These are phyloP conservation scores for Abscondita cerata DNA, from an alignment of 2,888 invertebrate species.

Conservation along the genomic window DNA sequence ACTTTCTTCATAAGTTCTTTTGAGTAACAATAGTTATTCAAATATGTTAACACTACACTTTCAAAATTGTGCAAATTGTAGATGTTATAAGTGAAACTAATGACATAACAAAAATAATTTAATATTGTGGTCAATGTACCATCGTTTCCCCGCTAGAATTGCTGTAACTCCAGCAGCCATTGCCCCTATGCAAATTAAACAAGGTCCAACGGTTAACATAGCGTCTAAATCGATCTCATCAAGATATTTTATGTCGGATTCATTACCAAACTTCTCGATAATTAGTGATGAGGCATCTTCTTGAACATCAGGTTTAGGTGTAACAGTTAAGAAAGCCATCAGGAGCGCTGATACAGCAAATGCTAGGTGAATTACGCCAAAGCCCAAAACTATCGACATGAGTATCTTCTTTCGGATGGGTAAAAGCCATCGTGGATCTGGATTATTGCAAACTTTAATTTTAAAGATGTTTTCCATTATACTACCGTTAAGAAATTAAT, in stretches of 20 bases:
- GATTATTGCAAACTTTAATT: conserved; percentile 70
- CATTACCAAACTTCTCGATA: too few species aligned
- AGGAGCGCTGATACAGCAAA: conserved; percentile 66
- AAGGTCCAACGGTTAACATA: conserved; percentile 59
- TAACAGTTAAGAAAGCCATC: conserved; percentile 61
- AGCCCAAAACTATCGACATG: conserved; percentile 70
- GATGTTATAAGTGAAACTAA: conserved; percentile 61
- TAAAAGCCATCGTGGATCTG: conserved; percentile 65
- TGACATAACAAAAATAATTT: conserved; percentile 67
- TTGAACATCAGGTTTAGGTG: conserved; percentile 11
- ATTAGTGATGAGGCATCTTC: too few species aligned
- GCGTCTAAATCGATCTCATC: conserved; percentile 41
- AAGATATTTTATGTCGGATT: neutral
- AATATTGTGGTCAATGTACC: conserved; percentile 73
- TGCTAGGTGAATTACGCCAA: conserved; percentile 68
- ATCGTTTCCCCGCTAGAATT: conserved; percentile 67
- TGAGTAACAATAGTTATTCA: conserved; percentile 24
- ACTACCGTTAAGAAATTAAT: too few species aligned
- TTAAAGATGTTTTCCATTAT: conserved; percentile 76
- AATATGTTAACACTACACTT: conserved; percentile 29
- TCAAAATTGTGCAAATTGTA: conserved; percentile 49
- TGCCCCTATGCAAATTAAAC: conserved; percentile 62
- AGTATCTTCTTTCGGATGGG: conserved; percentile 73
- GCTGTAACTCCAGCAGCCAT: conserved; percentile 63
- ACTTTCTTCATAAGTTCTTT: conserved; percentile 1